phyloP scores from a whole-genome alignment of 2,113 vertebrate species.

The Picathartes gymnocephalus region DNA sequence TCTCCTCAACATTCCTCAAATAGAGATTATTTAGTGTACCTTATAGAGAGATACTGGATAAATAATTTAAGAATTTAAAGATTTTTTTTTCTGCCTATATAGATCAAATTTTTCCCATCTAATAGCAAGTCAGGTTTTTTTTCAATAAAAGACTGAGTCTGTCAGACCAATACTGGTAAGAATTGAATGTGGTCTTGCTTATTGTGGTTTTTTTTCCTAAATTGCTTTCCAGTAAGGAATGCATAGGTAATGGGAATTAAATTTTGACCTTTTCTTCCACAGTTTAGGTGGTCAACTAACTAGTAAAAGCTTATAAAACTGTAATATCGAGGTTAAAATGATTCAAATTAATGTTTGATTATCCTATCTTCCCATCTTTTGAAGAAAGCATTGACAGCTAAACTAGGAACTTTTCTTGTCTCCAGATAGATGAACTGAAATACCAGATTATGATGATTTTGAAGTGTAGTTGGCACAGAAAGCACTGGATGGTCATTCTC shows the following conservation, averaged over 20 bases:
- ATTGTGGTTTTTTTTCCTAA: neutral
- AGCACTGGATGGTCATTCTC: neutral
- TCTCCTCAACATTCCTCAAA: neutral
- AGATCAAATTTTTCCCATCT: neutral
- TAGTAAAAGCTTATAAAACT: neutral
- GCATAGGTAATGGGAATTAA: neutral
- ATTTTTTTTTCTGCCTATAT: neutral
- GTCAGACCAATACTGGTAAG: neutral
- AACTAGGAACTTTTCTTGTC: neutral
- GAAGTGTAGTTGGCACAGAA: neutral
- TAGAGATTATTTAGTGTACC: neutral
- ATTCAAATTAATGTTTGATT: neutral
- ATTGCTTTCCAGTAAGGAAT: neutral
- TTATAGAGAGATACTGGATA: neutral
- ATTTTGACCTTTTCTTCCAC: neutral
- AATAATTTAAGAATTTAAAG: neutral
- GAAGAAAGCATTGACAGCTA: neutral
- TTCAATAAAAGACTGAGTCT: neutral
- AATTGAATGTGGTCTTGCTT: neutral
- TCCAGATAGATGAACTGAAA: neutral
- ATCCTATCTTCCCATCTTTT: neutral
- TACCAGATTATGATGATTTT: neutral
- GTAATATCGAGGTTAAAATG: neutral
- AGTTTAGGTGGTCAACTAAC: neutral
- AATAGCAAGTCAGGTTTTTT: neutral